Conservation (phyloP, 2,797 vertebrate genomes). For the Selene dorsalis region DNA sequence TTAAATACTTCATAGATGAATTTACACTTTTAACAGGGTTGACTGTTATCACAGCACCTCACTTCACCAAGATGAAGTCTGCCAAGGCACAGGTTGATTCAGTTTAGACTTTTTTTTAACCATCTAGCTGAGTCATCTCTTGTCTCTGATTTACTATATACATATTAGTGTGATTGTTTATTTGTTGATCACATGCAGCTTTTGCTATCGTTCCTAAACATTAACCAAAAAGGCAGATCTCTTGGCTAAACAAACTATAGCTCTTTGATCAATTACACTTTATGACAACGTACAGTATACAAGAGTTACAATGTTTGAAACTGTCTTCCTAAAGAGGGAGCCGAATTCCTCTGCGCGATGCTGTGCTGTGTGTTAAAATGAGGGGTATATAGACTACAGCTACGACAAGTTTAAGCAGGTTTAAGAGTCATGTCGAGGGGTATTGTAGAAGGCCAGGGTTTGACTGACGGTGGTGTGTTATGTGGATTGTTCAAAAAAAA, state of each 20-base stretch:
- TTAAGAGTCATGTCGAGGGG: conserved; percentile 84
- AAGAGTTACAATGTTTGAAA: conserved; percentile 42
- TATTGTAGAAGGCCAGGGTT: conserved; percentile 84
- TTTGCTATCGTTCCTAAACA: conserved; percentile 69
- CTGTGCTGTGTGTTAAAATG: conserved; percentile 53
- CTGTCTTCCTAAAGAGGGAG: conserved; percentile 33
- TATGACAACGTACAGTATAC: conserved; percentile 35
- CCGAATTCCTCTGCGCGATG: conserved; percentile 17
- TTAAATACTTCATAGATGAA: conserved; percentile 65
- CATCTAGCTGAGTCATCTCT: conserved; percentile 51
- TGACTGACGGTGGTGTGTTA: conserved; percentile 80
- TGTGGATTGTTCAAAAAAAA: conserved; percentile 78
- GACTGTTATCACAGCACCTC: conserved; percentile 59
- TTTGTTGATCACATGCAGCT: conserved; percentile 75
- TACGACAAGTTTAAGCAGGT: conserved; percentile 85
- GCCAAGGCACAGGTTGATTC: conserved; percentile 44
- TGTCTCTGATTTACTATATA: conserved; percentile 65
- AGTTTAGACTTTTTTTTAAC: conserved; percentile 44
- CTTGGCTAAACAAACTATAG: conserved; percentile 53
- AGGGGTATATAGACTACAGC: conserved; percentile 78
- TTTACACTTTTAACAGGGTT: conserved; percentile 65
- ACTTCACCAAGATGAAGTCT: conserved; percentile 57
- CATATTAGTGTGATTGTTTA: conserved; percentile 69
- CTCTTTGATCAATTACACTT: conserved; percentile 67
- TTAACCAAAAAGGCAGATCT: conserved; percentile 75